Evolutionary conservation across 1,140 invertebrate species (phyloP).

Genomic region (Ptiloglossa arizonensis): DNA sequence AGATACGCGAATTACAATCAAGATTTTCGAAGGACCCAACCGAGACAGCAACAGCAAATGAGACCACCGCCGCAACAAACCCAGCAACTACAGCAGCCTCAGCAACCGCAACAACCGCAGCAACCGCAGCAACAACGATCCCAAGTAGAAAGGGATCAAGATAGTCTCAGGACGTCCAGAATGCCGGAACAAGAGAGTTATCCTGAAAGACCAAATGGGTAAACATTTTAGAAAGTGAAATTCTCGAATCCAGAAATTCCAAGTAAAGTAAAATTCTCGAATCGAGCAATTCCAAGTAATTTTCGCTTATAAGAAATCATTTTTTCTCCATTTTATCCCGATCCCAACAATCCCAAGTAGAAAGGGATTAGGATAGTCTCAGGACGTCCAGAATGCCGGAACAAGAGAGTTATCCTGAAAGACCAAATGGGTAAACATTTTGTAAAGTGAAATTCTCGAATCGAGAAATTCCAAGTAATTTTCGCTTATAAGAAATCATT

Average conservation of each 20-base stretch:
- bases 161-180: background rate
- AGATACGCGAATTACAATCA: conserved; percentile 67
- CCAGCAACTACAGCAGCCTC: conserved; percentile 17
- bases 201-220: conserved; percentile 72
- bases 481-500: too few relatives aligned
- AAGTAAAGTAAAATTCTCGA: background rate
- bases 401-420: conserved; percentile 70
- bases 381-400: conserved; percentile 28
- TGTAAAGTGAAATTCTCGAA: too few relatives aligned
- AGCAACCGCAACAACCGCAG: conserved; percentile 30
- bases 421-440: conserved; percentile 68
- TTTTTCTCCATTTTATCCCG: too few relatives aligned
- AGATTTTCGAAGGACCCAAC: conserved; percentile 64
- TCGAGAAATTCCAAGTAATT: background rate
- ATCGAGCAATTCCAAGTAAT: too few relatives aligned
- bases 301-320: too few relatives aligned
- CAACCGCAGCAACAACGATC: conserved; percentile 13
- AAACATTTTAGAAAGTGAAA: too few relatives aligned
- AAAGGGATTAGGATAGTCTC: conserved; percentile 17
- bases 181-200: conserved; percentile 64
- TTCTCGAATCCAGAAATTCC: background rate
- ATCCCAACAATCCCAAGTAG: conserved; percentile 2
- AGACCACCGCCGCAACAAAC: conserved; percentile 18
- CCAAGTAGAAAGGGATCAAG: conserved; percentile 20
- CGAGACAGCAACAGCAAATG: conserved; percentile 59